These are phyloP conservation scores for Leptonema lineaticorne DNA, from an alignment of 1,140 invertebrate genomes.

Conservation along the genomic window DNA sequence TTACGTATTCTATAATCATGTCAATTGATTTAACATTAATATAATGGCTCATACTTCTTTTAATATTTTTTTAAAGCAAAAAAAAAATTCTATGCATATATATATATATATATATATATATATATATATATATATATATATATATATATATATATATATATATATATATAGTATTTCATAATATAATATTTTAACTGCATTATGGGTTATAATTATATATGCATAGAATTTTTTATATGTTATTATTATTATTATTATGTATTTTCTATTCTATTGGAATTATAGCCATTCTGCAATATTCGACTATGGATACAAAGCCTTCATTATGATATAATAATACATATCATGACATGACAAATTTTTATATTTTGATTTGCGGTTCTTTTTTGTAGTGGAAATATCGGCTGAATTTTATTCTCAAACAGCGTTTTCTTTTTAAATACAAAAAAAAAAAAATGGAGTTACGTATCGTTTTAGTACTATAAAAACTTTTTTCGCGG, in stretches of 20 bases:
- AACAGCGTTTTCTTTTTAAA: not conserved
- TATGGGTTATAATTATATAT: not conserved
- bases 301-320: conserved; percentile 24
- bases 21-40: too few species aligned
- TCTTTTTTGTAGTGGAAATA: conserved; percentile 4
- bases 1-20: too few species aligned
- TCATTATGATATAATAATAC: conserved; percentile 2
- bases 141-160: too few species aligned
- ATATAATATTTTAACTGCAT: too few species aligned
- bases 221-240: not conserved
- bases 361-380: conserved; percentile 13
- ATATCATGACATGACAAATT: not conserved
- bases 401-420: not conserved
- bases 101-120: not conserved
- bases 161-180: too few species aligned
- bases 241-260: too few species aligned
- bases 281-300: conserved; percentile 30
- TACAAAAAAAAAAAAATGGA: too few species aligned
- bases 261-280: conserved; percentile 5
- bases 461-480: too few species aligned
- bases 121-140: not conserved
- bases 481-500: too few species aligned
- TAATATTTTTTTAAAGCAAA: too few species aligned
- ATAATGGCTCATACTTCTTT: too few species aligned
- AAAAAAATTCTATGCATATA: too few species aligned